Base-by-base conservation (phyloP, 2,888 invertebrate genomes). In the Chironomus tentans region DNA sequence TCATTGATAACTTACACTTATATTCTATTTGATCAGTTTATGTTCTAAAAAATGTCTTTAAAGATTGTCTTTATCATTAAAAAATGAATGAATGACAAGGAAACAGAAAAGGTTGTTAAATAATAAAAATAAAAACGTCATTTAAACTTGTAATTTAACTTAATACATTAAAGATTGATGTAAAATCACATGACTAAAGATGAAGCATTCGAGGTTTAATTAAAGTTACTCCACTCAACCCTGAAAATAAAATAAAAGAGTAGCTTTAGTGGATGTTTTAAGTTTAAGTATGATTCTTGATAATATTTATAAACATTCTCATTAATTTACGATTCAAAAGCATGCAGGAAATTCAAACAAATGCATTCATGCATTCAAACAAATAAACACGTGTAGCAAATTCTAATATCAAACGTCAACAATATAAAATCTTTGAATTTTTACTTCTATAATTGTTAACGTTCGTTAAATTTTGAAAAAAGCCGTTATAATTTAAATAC, bases 141-240 rank as follows among this genome's bases (percentile, higher is more conserved):
- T 56, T 15, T 15, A 18, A 15, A 18, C 0, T 56, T 56, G 56
- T 15, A 15, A 56, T 6, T 56, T 13, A 56, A 56, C 38, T 38
- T 38, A 56, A 56, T 62, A 65, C 21, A 65, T 18, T 13, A 65
- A 65, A 24, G 12, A 21, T 65, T 21, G 65, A 65, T 65, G 65
- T 21, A 65, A 65, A 65, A 65, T 65, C 65, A 65, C 65, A 65
- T 65, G 65, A 24, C 21, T 56, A 76, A 38, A 73, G 61, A 74
- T 77, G 69, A 77, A 70, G 21, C 24, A 65, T 65, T 65, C 65
- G 65, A 65, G 65, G 65, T 24, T 21, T 24, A n/a, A 13, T 21
- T 13, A 65, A 65, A 13, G 13, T 65, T 24, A 22, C 4, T 22
- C 13, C 38, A 61, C 4, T 69, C 18, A 69, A 71, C 56, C 71